phyloP scores from a whole-genome alignment of 2,113 vertebrate species.

The Campylorhamphus procurvoides region DNA sequence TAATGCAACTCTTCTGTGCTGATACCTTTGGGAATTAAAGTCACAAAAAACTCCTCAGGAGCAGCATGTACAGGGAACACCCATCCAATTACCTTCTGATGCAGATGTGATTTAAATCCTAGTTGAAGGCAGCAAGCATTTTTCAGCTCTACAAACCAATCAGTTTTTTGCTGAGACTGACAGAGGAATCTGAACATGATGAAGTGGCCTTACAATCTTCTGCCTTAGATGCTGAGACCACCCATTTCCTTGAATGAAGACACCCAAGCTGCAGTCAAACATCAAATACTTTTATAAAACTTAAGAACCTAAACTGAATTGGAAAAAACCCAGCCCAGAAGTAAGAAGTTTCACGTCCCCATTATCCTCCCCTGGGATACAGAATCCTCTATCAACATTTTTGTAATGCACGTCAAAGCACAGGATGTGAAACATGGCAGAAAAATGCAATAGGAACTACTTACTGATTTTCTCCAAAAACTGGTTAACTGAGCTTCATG shows the following conservation, averaged over 20 bases:
- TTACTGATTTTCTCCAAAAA: conserved; percentile 1
- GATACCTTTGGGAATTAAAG: not conserved
- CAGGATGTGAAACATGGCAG: not conserved
- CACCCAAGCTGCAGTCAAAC: not conserved
- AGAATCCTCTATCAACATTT: conserved; percentile 11
- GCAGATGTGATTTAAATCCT: not conserved
- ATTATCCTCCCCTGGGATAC: not conserved
- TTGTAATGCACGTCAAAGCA: not conserved
- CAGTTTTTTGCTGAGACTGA: not conserved
- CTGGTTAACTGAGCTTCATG: conserved; percentile 1
- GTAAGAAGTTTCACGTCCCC: not conserved
- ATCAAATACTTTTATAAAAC: not conserved
- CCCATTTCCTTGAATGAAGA: not conserved
- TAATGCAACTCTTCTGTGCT: not conserved
- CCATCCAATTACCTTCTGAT: not conserved
- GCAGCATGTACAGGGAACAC: not conserved
- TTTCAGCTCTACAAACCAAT: not conserved
- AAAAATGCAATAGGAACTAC: not conserved
- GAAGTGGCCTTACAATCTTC: not conserved
- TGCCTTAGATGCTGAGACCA: not conserved
- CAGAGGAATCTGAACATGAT: not conserved
- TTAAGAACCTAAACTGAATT: not conserved
- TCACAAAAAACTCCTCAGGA: not conserved
- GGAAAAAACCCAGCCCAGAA: not conserved
- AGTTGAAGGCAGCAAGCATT: not conserved